Base-by-base conservation (phyloP, 2,888 invertebrate species). In the Octonoba sinensis region DNA sequence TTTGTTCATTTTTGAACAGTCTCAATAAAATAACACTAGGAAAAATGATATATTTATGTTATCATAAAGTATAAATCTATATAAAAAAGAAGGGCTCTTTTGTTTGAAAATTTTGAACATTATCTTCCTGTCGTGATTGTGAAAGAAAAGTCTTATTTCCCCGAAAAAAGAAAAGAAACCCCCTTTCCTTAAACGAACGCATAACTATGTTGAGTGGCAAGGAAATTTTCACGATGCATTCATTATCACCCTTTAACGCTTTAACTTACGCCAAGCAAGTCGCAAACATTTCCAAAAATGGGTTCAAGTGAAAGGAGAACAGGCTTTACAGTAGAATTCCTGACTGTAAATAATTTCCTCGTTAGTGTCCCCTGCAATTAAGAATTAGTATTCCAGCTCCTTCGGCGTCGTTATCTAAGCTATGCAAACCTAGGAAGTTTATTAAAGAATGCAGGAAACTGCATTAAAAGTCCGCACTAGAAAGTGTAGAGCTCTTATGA, bases 291-390 rank as follows among this genome's bases (percentile, higher is more conserved):
- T 18, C 54, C 24, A 20, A 49, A 66, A 66, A 66, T 51, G 24
- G 49, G 51, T 36, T 18, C 36, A 64, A 64, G 44, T 27, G 36
- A 27, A 27, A n/a, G 18, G 46, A 44, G 64, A 44, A 15, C 36
- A 44, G 11, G 11, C 64, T 18, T 20, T 20, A 18, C 54, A n/a
- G 16, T 20, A 20, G n/a, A 49, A 71, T 71, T 71, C 71, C 71
- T 15, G 44, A 51, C 59, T 75, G 75, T 75, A 75, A 75, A 75
- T 75, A 67, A 67, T 75, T 75, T 66, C 13, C 66, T 75, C 75
- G 59, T 75, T 75, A 75, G 36, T 51, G 75, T 60, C 57, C 18
- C 36, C 46, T 18, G 66, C 59, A 67, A 75, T 75, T 75, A 75
- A 60, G 59, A 57, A 75, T 49, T 75, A 66, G 59, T 47, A 27